These are phyloP conservation scores for Ptychodera flava DNA, from an alignment of 35 echinoderm and acorn worm genomes.

Conservation along the genomic window DNA sequence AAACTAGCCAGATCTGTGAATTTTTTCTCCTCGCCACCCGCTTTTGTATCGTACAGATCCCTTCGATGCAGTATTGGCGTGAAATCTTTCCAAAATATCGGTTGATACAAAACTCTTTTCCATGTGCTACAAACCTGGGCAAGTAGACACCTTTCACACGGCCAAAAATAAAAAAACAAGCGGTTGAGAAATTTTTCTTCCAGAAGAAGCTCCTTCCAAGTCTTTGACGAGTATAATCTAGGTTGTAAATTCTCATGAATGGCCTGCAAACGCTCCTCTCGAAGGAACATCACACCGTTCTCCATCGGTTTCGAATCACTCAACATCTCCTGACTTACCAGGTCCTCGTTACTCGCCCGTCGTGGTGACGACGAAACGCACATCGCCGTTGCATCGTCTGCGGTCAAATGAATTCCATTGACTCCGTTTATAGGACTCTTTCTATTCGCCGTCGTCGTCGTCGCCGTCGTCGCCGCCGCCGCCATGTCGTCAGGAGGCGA, in stretches of 20 bases:
- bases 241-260: not conserved
- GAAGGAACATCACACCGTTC: not conserved
- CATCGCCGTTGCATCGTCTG: not conserved
- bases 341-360: not conserved
- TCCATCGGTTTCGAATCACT: not conserved
- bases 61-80: constrained; percentile 84
- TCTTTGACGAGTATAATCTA: constrained; percentile 8
- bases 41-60: constrained; percentile 79
- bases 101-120: constrained; percentile 71
- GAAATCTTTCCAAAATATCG: constrained; percentile 70
- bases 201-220: constrained; percentile 52
- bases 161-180: constrained; percentile 69
- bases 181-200: constrained; percentile 60
- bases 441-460: not conserved
- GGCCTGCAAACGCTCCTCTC: not conserved
- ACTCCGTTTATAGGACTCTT: not conserved
- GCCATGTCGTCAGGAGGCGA: not conserved
- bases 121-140: constrained; percentile 85
- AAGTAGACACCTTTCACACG: constrained; percentile 70
- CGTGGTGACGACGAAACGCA: not conserved
- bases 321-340: no score
- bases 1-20: constrained; percentile 87
- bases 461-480: no score
- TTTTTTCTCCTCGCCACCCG: constrained; percentile 28
- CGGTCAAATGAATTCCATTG: not conserved